Evolutionary conservation across 2,797 vertebrate genomes (phyloP), one percentile per base, ranked within the genome.

Genomic region (Chromis chromis): DNA sequence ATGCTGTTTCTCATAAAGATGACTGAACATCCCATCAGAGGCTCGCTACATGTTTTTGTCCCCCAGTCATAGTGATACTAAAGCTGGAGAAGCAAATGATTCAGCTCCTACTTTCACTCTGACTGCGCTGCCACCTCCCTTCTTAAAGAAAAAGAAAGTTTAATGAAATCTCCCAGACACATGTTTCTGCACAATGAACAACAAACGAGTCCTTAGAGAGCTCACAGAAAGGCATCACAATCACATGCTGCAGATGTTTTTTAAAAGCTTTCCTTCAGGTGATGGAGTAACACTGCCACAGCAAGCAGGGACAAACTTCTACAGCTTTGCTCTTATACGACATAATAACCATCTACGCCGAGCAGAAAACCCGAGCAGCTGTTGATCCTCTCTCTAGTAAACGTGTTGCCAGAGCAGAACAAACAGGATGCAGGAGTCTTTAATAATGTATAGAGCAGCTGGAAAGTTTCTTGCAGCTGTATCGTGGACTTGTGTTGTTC

Each of bases 51-150:
- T 48, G 17, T 69, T 56, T 72, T 44, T 50, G 27, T 72, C 13
- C 57, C 14, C 59, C 28, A 57, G 54, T 86, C 88, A 88, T 28
- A 79, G 28, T 76, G 79, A 86, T 66, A 81, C 65, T 64, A 3
- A 39, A 52, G 24, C 68, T 70, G 33, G n/a, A 61, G 54, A 64
- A 62, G 19, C 5, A 70, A 71, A 77, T 86, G 69, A 85, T 74
- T 74, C 73, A 81, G 25, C 48, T 53, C 55, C 49, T 33, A 70
- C 70, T 90, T 86, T 91, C 82, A 64, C 19, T 67, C 21, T 81
- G 70, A 87, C 63, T 79, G 40, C 33, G 50, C 31, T 11, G n/a
- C 19, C 13, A 2, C 33, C 10, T 12, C 10, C 49, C 3, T 22
- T 5, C 39, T 4, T 6, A 56, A 53, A 53, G 6, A 31, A 59